Conservation (phyloP, 2,797 vertebrate genomes). For the Poeciliopsis paucimaculata region DNA sequence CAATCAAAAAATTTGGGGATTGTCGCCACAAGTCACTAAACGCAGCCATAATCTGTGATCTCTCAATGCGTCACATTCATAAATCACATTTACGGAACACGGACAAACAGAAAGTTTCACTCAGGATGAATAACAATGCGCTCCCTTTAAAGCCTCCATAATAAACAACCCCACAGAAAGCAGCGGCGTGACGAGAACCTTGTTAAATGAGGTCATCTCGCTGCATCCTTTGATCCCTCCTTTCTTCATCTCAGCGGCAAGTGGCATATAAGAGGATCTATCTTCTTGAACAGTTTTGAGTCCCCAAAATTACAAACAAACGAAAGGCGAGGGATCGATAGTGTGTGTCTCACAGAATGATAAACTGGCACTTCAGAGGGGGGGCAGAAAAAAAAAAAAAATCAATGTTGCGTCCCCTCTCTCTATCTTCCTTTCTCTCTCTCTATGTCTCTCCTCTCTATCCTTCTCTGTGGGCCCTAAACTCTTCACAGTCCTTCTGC, state of each 20-base stretch:
- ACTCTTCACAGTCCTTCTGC: constrained; percentile 42
- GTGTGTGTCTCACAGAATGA: constrained; percentile 81
- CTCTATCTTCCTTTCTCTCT: constrained; percentile 41
- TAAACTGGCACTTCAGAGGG: constrained; percentile 83
- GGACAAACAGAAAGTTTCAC: not conserved
- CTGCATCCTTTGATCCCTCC: constrained; percentile 67
- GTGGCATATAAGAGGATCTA: constrained; percentile 71
- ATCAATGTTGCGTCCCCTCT: constrained; percentile 76
- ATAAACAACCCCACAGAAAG: constrained; percentile 27
- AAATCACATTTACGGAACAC: not conserved
- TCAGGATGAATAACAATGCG: not conserved
- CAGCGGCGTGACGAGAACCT: constrained; percentile 33
- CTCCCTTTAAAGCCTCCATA: constrained; percentile 1
- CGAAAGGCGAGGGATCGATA: constrained; percentile 79
- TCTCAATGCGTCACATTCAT: not conserved
- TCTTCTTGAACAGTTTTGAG: constrained; percentile 78
- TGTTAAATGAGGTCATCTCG: constrained; percentile 68
- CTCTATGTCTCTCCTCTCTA: constrained; percentile 39
- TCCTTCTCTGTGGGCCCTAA: constrained; percentile 51
- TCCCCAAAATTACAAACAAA: constrained; percentile 86
- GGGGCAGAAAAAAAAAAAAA: constrained; percentile 44
- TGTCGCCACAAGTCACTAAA: no score
- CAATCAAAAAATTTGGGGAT: no score
- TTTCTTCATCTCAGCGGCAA: constrained; percentile 64
- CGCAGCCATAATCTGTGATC: not conserved